Percentiles rank a stretch among this genome's conserved stretches.
These are phyloP conservation scores for Diachrysia chrysitis DNA, from an alignment of 2,888 invertebrate species.

Conservation along the genomic window DNA sequence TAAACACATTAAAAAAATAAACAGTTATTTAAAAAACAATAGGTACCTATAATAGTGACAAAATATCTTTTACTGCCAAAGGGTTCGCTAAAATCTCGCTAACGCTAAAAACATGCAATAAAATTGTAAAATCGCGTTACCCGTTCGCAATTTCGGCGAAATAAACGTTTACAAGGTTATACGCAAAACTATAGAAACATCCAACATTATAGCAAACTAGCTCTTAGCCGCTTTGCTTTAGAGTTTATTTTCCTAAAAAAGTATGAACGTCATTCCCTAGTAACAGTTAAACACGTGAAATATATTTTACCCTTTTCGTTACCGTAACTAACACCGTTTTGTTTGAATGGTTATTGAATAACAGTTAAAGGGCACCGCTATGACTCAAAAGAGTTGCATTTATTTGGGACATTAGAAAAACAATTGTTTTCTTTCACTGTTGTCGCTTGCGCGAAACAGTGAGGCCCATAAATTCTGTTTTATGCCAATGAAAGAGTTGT, in stretches of 20 bases:
- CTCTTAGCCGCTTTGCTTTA: slow-evolving; percentile 14
- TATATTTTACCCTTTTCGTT: slow-evolving; percentile 80
- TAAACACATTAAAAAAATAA: slow-evolving; percentile 66
- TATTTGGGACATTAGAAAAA: slow-evolving; percentile 73
- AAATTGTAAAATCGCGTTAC: slow-evolving; percentile 71
- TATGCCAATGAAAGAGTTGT: slow-evolving; percentile 73
- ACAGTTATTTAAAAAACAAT: slow-evolving; percentile 54
- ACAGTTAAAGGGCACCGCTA: slow-evolving; percentile 83
- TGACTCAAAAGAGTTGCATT: slow-evolving; percentile 84
- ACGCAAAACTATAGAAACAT: slow-evolving; percentile 20
- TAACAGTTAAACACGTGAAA: slow-evolving; percentile 63
- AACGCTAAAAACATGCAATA: slow-evolving; percentile 70
- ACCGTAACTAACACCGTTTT: slow-evolving; percentile 82
- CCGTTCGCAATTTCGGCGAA: slow-evolving; percentile 72
- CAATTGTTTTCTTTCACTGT: slow-evolving; percentile 68
- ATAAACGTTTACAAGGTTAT: slow-evolving; percentile 64
- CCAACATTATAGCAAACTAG: slow-evolving; percentile 6
- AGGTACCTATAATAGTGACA: slow-evolving; percentile 64
- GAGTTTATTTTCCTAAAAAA: slow-evolving; percentile 38
- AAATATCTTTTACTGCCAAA: slow-evolving; percentile 70
- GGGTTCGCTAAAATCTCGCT: slow-evolving; percentile 73
- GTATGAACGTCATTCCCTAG: slow-evolving; percentile 10
- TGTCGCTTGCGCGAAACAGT: slow-evolving; percentile 76
- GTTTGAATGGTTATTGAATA: slow-evolving; percentile 74
- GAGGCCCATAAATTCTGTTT: slow-evolving; percentile 79